A percentile compares a stretch with the other conserved stretches of the same genome.
Conservation (phyloP, 2,888 invertebrate species). For the Patella depressa region DNA sequence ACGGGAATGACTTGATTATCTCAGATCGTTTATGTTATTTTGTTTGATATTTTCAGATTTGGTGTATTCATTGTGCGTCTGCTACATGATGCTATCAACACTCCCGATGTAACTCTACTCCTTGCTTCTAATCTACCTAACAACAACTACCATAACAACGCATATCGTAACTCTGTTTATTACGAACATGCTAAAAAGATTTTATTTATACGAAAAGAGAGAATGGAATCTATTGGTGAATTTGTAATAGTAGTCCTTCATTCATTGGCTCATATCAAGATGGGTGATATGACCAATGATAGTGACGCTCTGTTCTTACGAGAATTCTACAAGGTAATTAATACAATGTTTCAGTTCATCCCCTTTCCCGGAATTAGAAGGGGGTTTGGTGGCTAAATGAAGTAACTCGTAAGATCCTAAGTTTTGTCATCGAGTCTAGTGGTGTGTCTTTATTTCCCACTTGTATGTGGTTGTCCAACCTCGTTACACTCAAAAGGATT, state of each 20-base stretch:
- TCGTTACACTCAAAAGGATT: too few species aligned
- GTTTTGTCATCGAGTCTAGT: too few species aligned
- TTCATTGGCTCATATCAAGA: constrained; percentile 66
- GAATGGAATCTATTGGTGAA: constrained; percentile 68
- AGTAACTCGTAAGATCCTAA: too few species aligned
- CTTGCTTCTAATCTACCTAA: constrained; percentile 67
- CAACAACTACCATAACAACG: constrained; percentile 58
- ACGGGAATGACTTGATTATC: too few species aligned
- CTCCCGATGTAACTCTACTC: constrained; percentile 63
- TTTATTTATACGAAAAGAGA: constrained; percentile 64
- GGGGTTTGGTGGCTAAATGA: too few species aligned
- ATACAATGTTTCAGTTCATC: too few species aligned
- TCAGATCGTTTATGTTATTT: too few species aligned
- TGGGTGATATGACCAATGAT: constrained; percentile 65
- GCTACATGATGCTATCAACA: constrained; percentile 53
- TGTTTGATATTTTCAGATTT: constrained; percentile 35
- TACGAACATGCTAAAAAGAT: constrained; percentile 63
- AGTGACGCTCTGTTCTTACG: constrained; percentile 62
- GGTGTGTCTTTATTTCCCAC: too few species aligned
- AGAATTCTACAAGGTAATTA: constrained; percentile 66
- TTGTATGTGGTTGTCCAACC: too few species aligned
- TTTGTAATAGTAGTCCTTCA: constrained; percentile 68
- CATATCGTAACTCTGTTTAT: constrained; percentile 64
- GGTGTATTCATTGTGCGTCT: constrained; percentile 66
- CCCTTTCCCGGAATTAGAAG: too few species aligned